Evolutionary conservation across 2,113 vertebrate genomes (phyloP), one percentile per base, ranked within the genome.

Genomic region (Spheniscus mendiculus): DNA sequence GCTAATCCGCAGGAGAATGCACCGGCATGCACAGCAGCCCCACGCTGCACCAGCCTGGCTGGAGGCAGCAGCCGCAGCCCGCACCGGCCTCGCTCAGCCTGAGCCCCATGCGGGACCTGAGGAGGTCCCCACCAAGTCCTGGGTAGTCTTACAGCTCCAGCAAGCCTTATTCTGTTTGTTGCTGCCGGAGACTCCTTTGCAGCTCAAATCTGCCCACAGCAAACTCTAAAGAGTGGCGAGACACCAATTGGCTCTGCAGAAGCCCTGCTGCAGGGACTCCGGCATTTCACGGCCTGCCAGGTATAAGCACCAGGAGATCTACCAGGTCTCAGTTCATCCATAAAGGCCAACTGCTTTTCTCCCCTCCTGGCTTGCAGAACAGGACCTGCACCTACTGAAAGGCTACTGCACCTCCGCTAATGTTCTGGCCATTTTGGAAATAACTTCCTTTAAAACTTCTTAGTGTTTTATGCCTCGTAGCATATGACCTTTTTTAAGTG

Each of bases 51-150:
- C 16, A 32, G 44, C 44, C 21, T 25, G 45, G 45, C 32, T 6
- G 2, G 25, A 83, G 76, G 61, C 9, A 0, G 13, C 76, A 22
- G 29, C 53, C 0, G 3, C 72, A 58, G 50, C 34, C 63, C 0
- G 0, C 16, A 3, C 36, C 2, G 3, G 34, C 45, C 22, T 71
- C 0, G 0, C 40, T 50, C 30, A 15, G 12, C 52, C 59, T 40
- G 17, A 22, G 56, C 27, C 76, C 15, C 5, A 8, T 19, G 16
- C 8, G 12, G 38, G 13, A 30, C 34, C 11, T 4, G 11, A 42
- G 55, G 15, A 36, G 2, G 36, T 56, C 40, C 18, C n/a, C 45
- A 40, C 5, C 3, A 5, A 38, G 10, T 40, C 40, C 69, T 3
- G 30, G 9, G 6, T 11, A 21, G 26, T 13, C 50, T 17, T 7